Conservation (phyloP, 2,113 vertebrate species). For the Artemisiospiza belli region DNA sequence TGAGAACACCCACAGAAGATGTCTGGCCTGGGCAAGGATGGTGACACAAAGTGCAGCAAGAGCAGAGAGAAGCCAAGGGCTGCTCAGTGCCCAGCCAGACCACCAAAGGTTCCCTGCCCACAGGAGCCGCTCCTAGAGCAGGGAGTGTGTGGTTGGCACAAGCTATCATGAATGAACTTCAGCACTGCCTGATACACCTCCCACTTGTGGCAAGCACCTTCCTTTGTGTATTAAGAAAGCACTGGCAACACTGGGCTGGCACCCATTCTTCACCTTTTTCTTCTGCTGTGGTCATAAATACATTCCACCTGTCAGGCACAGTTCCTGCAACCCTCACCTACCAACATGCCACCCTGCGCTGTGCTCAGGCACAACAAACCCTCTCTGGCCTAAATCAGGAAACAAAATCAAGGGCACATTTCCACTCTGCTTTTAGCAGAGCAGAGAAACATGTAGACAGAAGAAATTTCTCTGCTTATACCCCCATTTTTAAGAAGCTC, state of each 20-base stretch:
- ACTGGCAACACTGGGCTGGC: not conserved
- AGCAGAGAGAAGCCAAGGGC: conserved; percentile 6
- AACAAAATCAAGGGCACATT: not conserved
- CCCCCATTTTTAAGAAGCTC: not conserved
- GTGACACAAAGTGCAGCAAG: not conserved
- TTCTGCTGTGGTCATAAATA: not conserved
- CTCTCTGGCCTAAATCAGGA: not conserved
- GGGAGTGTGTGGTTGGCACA: not conserved
- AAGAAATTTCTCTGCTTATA: not conserved
- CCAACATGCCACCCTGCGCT: not conserved
- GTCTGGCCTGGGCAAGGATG: not conserved
- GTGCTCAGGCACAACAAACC: not conserved
- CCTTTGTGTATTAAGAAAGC: not conserved
- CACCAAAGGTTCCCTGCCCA: conserved; percentile 28
- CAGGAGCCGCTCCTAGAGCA: not conserved
- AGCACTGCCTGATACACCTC: not conserved
- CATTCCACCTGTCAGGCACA: not conserved
- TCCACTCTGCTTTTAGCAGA: not conserved
- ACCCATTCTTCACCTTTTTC: not conserved
- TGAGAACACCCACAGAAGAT: not conserved
- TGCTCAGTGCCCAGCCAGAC: conserved; percentile 39
- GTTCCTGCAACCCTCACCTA: not conserved
- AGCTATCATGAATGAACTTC: conserved; percentile 27
- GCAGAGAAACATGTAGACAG: not conserved
- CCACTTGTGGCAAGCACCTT: not conserved